Base-by-base conservation (phyloP, 2,888 invertebrate species). In the Tryphoninae sp. region DNA sequence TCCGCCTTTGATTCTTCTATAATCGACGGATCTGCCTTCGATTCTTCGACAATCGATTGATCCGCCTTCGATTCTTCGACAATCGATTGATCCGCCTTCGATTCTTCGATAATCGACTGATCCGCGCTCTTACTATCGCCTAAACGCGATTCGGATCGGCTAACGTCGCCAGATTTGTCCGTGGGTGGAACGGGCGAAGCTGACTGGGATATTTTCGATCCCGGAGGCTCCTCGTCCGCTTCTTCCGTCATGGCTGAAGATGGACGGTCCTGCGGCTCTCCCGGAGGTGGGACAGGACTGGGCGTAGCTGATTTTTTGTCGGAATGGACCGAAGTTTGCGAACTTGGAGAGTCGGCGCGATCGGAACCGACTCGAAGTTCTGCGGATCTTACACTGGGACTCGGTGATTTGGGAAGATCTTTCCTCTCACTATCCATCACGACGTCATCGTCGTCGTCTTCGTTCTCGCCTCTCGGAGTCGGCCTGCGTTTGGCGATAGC, bases 381-480 rank as follows among this genome's bases (percentile, higher is more conserved):
- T n/a, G 40, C 45, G 8, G 68, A 9, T 7, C 16, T 71, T 9
- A 49, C 76, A 33, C 61, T 78, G 49, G 65, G 19, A 1, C 7
- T 45, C 45, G 74, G 11, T 11, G 82, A 68, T 59, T 74, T 80
- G 11, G 55, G 33, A 53, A 51, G 64, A 3, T 78, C 67, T n/a
- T 79, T 80, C n/a, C 76, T 78, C 11, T 89, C 85, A 0, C 49
- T 64, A 67, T 88, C 87, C 82, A 88, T 86, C 13, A 88, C 86
- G 1, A 88, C 89, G 42, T 89, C 89, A 11, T 89, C 88, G 73
- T 84, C 86, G 69, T 90, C 89, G 40, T 88, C 88, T 23, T 88
- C 87, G 9, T 87, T 84, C 7, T 78, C 69, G 83, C 82, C 33
- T 68, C 74, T 59, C 0, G 80, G 64, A 0, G 65, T 23, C 0